Base-by-base conservation (phyloP, 2,888 invertebrate genomes). In the Eucera pruinosa region DNA sequence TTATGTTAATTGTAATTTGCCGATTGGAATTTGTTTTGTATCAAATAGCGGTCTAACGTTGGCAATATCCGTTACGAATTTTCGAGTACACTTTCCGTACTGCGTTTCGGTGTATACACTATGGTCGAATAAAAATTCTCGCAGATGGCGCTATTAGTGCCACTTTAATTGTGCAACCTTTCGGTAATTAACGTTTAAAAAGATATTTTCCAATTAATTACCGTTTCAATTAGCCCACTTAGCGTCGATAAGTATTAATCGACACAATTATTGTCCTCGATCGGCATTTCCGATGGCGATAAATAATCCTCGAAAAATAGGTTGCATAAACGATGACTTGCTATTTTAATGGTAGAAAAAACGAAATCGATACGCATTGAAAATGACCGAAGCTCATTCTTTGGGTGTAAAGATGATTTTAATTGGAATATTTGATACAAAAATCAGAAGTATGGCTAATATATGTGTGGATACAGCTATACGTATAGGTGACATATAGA, bases 71-170 rank as follows among this genome's bases (percentile, higher is more conserved):
- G 6, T 41, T 2, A 54, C 20, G 5, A n/a, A 58, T 54, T 60
- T 65, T 2, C 1, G 1, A 15, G 2, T 2, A 11, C 13, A 73
- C 5, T 65, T 75, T 27, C 54, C 3, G 7, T 20, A 48, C 61
- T 71, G 11, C 7, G 25, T 58, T 1, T 43, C 5, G 23, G n/a
- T 25, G n/a, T 0, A 27, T 30, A 23, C 11, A 69, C 69, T 11
- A 75, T 69, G 69, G 36, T 23, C 1, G 13, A 65, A 25, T 9
- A 41, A 61, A 69, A 39, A 27, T 45, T 6, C 6, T 39, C 20
- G n/a, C 33, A 76, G 78, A 48, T 76, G 65, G 15, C 70, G 45
- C 61, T 18, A 78, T 61, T n/a, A 13, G 20, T 11, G 25, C 30
- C 39, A 36, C 25, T 75, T 73, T 54, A 36, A 67, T 74, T 50